Conservation (phyloP, 2,888 invertebrate species). For the Endomychus coccineus region DNA sequence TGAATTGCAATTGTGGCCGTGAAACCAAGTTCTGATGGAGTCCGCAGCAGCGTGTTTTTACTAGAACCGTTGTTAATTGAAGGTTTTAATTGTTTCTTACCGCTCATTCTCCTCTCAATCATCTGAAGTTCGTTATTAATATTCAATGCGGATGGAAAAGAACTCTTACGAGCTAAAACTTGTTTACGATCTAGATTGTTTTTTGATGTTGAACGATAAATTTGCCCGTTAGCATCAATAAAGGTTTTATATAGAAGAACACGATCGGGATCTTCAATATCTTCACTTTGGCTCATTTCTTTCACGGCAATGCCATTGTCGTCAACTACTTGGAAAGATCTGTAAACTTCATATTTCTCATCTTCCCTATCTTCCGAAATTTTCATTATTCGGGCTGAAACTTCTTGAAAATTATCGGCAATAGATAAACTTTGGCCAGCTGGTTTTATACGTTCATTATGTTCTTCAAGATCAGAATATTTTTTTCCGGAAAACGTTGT, state of each 20-base stretch:
- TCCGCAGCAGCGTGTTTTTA: too few relatives aligned
- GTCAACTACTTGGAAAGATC: neutral
- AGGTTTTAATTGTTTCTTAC: too few relatives aligned
- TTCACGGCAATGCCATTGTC: neutral
- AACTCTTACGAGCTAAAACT: too few relatives aligned
- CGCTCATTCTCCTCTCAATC: too few relatives aligned
- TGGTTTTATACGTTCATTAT: neutral
- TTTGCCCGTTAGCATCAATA: neutral
- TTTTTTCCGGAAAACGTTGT: too few relatives aligned
- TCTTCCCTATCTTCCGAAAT: neutral
- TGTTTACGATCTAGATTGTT: too few relatives aligned
- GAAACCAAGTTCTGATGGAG: slow-evolving; percentile 11
- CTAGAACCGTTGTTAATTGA: too few relatives aligned
- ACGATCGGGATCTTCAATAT: neutral
- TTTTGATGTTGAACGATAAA: too few relatives aligned
- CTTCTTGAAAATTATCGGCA: neutral
- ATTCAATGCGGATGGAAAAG: too few relatives aligned
- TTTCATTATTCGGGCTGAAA: neutral
- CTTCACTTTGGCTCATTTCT: neutral
- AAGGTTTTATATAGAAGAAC: neutral
- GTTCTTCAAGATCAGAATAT: neutral
- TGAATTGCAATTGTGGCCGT: slow-evolving; percentile 2
- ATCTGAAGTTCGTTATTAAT: too few relatives aligned
- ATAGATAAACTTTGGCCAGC: neutral
- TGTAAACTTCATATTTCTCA: neutral